Percentiles rank a stretch among this genome's conserved stretches.
Evolutionary conservation across 1,140 invertebrate species (phyloP).

Genomic region (Arctopsyche grandis): DNA sequence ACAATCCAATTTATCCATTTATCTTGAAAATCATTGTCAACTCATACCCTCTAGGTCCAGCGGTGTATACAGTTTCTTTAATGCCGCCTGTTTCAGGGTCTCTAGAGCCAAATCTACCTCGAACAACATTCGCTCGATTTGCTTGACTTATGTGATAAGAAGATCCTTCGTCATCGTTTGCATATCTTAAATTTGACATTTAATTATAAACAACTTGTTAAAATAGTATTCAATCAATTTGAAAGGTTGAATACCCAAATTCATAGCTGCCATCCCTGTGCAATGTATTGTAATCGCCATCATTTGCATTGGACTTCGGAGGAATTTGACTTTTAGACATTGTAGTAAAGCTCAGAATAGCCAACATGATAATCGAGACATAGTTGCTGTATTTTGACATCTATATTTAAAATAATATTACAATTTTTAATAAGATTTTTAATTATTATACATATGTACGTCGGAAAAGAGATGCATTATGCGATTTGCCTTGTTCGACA

Average conservation of each 20-base stretch:
- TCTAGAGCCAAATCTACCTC: conserved; percentile 72
- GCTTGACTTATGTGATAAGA: conserved; percentile 72
- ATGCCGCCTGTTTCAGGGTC: conserved; percentile 72
- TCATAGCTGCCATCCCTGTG: conserved; percentile 73
- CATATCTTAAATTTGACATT: conserved; percentile 63
- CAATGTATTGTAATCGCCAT: conserved; percentile 68
- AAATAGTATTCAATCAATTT: not conserved
- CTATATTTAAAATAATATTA: not conserved
- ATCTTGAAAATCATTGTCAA: not conserved
- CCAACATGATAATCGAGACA: not conserved
- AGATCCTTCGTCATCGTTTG: conserved; percentile 71
- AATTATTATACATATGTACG: no score
- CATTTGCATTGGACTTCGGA: conserved; percentile 61
- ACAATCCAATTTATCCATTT: not conserved
- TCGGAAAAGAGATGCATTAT: not conserved
- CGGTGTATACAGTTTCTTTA: conserved; percentile 76
- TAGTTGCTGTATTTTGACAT: not conserved
- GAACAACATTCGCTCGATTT: conserved; percentile 70
- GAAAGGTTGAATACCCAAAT: conserved; percentile 65
- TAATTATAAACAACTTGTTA: not conserved
- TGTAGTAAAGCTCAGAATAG: conserved; percentile 24
- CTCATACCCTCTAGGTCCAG: conserved; percentile 73
- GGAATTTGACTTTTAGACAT: conserved; percentile 56
- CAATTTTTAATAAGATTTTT: not conserved
- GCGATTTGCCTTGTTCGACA: not conserved